These are phyloP conservation scores for Ophthalmolycus amberensis DNA, from an alignment of 2,113 vertebrate species.

Conservation along the genomic window DNA sequence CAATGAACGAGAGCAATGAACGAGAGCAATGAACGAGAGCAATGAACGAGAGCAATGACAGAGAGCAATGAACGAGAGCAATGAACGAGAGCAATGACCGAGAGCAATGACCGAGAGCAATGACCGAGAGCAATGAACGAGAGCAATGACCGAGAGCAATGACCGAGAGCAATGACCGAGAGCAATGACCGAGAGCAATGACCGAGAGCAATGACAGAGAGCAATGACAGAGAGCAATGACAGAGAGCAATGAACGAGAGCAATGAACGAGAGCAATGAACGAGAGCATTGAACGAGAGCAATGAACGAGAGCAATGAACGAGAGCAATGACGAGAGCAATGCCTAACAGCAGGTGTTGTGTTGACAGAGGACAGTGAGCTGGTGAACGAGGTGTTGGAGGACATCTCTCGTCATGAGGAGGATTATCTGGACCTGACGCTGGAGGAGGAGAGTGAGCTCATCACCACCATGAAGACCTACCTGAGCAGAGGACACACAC, in stretches of 20 bases:
- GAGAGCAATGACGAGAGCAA: too few relatives aligned
- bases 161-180: too few relatives aligned
- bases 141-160: slow-evolving; percentile 67
- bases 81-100: slow-evolving; percentile 11
- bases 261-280: background rate
- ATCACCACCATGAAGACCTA: slow-evolving; percentile 87
- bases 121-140: too few relatives aligned
- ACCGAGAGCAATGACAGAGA: background rate
- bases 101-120: slow-evolving; percentile 63
- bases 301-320: too few relatives aligned
- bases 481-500: slow-evolving; percentile 52
- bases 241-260: too few relatives aligned
- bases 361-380: slow-evolving; percentile 80
- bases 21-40: too few relatives aligned
- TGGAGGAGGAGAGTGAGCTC: slow-evolving; percentile 92
- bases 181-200: too few relatives aligned
- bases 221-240: slow-evolving; percentile 63
- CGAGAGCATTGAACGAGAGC: slow-evolving; percentile 62
- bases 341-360: too few relatives aligned
- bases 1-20: too few relatives aligned
- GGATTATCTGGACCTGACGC: slow-evolving; percentile 94
- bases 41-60: too few relatives aligned
- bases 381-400: slow-evolving; percentile 92
- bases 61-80: too few relatives aligned
- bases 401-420: slow-evolving; percentile 95